These are phyloP conservation scores for Oncorhynchus tshawytscha DNA, from an alignment of 2,113 vertebrate species.

Conservation along the genomic window DNA sequence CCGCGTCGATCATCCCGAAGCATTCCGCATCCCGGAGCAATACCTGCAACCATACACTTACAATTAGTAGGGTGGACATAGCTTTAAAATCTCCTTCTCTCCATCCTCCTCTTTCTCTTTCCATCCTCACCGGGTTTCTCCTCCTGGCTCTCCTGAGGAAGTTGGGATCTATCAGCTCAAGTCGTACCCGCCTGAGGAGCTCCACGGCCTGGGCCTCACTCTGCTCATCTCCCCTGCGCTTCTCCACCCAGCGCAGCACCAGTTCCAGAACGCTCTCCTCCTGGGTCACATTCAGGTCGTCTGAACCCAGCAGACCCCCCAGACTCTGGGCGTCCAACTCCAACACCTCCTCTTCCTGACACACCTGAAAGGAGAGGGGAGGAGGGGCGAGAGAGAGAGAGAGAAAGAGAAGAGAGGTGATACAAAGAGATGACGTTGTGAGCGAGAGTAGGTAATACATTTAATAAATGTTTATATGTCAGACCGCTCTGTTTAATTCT, in stretches of 20 bases:
- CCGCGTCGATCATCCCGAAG: slow-evolving; percentile 59
- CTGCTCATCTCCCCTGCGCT: slow-evolving; percentile 62
- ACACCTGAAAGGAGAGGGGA: slow-evolving; percentile 68
- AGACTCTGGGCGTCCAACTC: slow-evolving; percentile 82
- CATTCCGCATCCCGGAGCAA: slow-evolving; percentile 78
- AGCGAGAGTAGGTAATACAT: neutral
- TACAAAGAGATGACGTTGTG: neutral
- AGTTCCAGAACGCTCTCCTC: slow-evolving; percentile 88
- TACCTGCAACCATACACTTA: slow-evolving; percentile 33
- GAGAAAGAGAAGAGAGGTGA: neutral
- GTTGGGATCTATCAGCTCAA: slow-evolving; percentile 82
- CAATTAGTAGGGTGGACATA: neutral
- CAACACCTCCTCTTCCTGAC: slow-evolving; percentile 87
- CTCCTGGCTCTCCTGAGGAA: slow-evolving; percentile 82
- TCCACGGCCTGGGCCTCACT: slow-evolving; percentile 68
- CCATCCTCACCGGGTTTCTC: slow-evolving; percentile 76
- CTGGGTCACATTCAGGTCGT: slow-evolving; percentile 88
- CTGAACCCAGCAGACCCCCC: slow-evolving; percentile 80
- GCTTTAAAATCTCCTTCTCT: neutral
- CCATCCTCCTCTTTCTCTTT: too few species aligned
- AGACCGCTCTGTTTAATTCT: neutral
- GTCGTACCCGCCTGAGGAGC: slow-evolving; percentile 81
- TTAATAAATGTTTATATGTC: neutral
- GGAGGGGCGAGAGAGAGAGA: neutral
- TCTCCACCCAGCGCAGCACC: slow-evolving; percentile 84